Evolutionary conservation across 2,797 vertebrate genomes (phyloP).

Genomic region (Sciaenops ocellatus): DNA sequence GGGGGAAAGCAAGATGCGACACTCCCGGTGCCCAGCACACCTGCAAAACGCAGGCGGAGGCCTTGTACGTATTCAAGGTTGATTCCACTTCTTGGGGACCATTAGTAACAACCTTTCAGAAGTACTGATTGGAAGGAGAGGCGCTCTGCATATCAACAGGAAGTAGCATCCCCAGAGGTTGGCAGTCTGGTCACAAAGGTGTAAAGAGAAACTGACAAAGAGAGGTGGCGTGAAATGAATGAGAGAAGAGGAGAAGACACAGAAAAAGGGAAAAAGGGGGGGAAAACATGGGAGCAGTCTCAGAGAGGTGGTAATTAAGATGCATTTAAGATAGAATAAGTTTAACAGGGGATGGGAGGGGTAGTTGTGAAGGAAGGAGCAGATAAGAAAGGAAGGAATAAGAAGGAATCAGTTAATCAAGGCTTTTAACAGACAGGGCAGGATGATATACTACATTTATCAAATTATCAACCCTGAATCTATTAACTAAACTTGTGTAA

Average conservation of each 20-base stretch:
- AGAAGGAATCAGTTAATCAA: constrained; percentile 58
- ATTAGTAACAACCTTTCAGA: constrained; percentile 87
- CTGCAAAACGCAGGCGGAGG: constrained; percentile 52
- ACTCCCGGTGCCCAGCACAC: constrained; percentile 61
- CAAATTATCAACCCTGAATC: not conserved
- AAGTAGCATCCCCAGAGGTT: constrained; percentile 71
- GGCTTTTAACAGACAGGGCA: not conserved
- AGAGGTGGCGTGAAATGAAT: constrained; percentile 50
- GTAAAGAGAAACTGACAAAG: constrained; percentile 57
- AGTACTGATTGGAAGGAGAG: constrained; percentile 85
- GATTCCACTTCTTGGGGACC: constrained; percentile 80
- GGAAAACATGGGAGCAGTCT: not conserved
- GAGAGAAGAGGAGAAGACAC: constrained; percentile 26
- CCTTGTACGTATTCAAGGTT: constrained; percentile 83
- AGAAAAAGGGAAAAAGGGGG: constrained; percentile 2
- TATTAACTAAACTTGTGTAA: not conserved
- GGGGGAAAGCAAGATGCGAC: constrained; percentile 70
- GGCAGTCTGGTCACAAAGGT: constrained; percentile 69
- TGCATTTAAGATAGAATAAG: constrained; percentile 67
- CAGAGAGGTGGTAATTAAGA: constrained; percentile 72
- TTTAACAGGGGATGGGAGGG: constrained; percentile 33
- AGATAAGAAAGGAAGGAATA: not conserved
- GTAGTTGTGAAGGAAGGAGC: constrained; percentile 20
- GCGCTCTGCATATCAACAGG: constrained; percentile 86
- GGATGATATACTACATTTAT: not conserved